These are phyloP conservation scores for Gallinago undulata DNA, from an alignment of 2,113 vertebrate genomes.

Conservation along the genomic window DNA sequence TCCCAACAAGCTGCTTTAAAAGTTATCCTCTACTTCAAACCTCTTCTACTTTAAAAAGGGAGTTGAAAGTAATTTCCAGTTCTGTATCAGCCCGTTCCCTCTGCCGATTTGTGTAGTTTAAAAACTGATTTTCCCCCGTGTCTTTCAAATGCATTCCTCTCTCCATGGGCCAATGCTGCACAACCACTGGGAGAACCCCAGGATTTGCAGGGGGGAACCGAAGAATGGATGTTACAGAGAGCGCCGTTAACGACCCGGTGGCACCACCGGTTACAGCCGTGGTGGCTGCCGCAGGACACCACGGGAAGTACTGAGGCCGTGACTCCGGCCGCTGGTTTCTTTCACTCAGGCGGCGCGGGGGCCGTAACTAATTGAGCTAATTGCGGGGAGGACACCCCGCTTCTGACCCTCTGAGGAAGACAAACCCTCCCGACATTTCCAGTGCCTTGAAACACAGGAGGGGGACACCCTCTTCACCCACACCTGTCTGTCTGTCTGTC, in stretches of 20 bases:
- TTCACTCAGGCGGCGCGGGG: neutral
- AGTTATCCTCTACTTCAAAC: neutral
- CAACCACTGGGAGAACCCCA: too few species aligned
- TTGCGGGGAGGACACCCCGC: neutral
- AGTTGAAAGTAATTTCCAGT: neutral
- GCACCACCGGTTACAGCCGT: neutral
- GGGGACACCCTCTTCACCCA: neutral
- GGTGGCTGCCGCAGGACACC: too few species aligned
- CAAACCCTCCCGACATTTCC: neutral
- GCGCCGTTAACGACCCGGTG: neutral
- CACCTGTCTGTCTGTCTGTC: neutral
- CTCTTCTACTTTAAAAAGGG: neutral
- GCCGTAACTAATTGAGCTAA: rapidly evolving
- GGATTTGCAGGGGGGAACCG: neutral
- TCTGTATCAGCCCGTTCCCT: neutral
- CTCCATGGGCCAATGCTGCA: neutral
- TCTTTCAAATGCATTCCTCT: neutral
- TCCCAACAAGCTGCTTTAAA: neutral
- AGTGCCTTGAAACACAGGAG: rapidly evolving
- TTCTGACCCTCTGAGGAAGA: rapidly evolving
- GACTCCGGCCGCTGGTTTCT: rapidly evolving
- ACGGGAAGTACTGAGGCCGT: rapidly evolving
- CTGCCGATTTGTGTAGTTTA: neutral
- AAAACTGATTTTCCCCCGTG: neutral
- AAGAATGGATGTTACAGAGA: rapidly evolving